Base-by-base conservation (phyloP, 2,888 invertebrate species). In the Drosophila testacea region DNA sequence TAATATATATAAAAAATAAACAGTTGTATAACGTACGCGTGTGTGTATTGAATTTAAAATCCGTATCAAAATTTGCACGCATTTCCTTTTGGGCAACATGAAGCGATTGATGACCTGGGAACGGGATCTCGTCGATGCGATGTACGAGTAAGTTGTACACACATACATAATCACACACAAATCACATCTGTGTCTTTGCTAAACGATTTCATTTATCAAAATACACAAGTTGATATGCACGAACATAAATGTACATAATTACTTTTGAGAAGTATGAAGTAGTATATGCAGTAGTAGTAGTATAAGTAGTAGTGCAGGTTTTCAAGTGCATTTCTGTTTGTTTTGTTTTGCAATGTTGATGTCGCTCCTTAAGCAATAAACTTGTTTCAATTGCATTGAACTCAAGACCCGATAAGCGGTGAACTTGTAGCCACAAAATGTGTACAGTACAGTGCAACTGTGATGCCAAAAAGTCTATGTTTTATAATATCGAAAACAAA, bases 41-140 rank as follows among this genome's bases (percentile, higher is more conserved):
- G 68, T 72, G 77, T 70, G 70, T 39, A 63, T 73, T 70, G 68
- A 69, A 77, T 73, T 70, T 9, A 61, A 64, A 76, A 22, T 22
- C 30, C 34, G 54, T 60, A 44, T 61, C 36, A 48, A 64, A 41
- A 69, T 73, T 78, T 69, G 73, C 54, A 78, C 73, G 60, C 77
- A 67, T 63, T 71, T 74, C 72, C 73, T 72, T 77, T 79, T 55
- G 71, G 67, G 42, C 81, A 87, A 77, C 64, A 91, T 91, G 91
- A 91, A 91, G 83, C 91, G 91, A 57, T 74, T 91, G 69, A 83
- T 91, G 83, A 91, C 91, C 73, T 91, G 91, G 91, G 91, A 91
- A 76, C 90, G 91, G 47, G 91, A 91, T 79, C 82, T 91, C 56
- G 91, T 91, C 66, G 91, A 91, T 81, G 91, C 91, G 59, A 91